Evolutionary conservation across 2,113 vertebrate species (phyloP).

Genomic region (Archilochus colubris): DNA sequence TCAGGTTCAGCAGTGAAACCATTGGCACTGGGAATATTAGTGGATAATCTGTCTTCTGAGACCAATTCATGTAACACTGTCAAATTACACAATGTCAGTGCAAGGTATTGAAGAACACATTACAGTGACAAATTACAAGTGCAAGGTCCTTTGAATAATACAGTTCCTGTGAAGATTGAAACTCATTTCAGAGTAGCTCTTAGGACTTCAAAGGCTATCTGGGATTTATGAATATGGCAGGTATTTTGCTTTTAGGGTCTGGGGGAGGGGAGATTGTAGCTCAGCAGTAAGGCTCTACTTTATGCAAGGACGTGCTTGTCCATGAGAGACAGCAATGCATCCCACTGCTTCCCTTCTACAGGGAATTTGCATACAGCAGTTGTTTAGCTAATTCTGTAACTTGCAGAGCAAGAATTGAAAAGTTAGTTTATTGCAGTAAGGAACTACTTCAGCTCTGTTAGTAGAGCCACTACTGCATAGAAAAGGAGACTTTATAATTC

Average conservation of each 20-base stretch:
- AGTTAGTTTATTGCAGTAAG: not conserved
- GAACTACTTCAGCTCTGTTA: not conserved
- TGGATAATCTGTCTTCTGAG: constrained; percentile 39
- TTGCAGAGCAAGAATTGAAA: not conserved
- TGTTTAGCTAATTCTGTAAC: not conserved
- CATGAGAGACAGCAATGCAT: not conserved
- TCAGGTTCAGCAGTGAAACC: constrained; percentile 26
- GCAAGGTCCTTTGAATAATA: constrained; percentile 55
- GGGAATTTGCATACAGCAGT: not conserved
- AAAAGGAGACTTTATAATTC: not conserved
- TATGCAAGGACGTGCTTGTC: not conserved
- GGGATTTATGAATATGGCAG: constrained; percentile 30
- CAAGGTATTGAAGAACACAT: constrained; percentile 54
- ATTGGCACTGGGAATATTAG: constrained; percentile 1
- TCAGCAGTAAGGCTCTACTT: not conserved
- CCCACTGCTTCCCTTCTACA: not conserved
- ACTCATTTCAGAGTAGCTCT: constrained; percentile 14
- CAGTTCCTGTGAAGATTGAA: constrained; percentile 36
- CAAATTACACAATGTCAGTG: constrained; percentile 63
- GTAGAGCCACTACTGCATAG: not conserved
- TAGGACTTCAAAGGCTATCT: constrained; percentile 14
- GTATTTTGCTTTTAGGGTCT: not conserved
- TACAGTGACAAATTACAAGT: constrained; percentile 61
- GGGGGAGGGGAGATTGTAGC: not conserved
- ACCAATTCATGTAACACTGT: constrained; percentile 47